Evolutionary conservation across 2,113 vertebrate species (phyloP).

Genomic region (Raja brachyura): DNA sequence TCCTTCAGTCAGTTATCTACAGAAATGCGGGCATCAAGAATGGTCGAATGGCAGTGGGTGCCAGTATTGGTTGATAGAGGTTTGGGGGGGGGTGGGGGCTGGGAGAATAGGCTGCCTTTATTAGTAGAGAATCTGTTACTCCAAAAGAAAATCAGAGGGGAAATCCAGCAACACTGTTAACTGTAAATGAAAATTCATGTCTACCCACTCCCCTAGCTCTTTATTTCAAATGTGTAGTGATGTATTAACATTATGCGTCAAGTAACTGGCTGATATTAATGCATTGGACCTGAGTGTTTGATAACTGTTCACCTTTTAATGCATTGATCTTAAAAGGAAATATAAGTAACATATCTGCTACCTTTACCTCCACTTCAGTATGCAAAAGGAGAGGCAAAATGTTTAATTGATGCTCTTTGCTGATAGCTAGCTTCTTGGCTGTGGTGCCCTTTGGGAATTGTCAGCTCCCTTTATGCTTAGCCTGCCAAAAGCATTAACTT

Average conservation of each 20-base stretch:
- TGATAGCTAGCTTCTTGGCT: not conserved
- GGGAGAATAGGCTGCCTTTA: not conserved
- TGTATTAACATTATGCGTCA: not conserved
- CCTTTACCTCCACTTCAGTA: not conserved
- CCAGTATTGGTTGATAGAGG: not conserved
- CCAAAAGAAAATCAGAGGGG: not conserved
- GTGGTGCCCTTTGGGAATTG: not conserved
- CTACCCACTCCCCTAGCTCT: not conserved
- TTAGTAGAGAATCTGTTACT: not conserved
- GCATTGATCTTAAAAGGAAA: not conserved
- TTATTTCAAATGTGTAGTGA: not conserved
- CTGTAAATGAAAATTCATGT: not conserved
- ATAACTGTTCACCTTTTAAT: not conserved
- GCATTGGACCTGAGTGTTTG: not conserved
- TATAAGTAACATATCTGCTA: not conserved
- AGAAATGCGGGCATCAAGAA: not conserved
- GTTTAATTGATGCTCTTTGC: not conserved
- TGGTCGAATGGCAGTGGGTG: not conserved
- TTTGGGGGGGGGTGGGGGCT: not conserved
- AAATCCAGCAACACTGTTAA: not conserved
- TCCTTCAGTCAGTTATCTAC: not conserved
- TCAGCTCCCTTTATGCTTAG: not conserved
- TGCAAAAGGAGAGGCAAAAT: not conserved
- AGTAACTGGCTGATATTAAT: not conserved
- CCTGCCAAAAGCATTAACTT: slow-evolving; percentile 15